These are phyloP conservation scores for Anomalospiza imberbis DNA, from an alignment of 2,797 vertebrate genomes.

Conservation along the genomic window DNA sequence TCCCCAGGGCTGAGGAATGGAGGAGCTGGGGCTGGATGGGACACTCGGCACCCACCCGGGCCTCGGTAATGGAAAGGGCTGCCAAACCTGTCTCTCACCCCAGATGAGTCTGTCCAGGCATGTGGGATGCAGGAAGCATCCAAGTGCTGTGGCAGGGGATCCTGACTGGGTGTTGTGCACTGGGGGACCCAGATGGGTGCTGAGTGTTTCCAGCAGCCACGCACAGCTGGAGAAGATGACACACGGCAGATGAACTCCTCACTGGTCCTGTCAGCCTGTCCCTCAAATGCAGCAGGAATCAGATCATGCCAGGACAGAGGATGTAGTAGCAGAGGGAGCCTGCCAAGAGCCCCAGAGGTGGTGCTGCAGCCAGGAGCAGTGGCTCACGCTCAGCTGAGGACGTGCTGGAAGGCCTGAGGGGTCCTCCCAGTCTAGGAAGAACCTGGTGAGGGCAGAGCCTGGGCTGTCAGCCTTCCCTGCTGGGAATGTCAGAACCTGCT, in stretches of 20 bases:
- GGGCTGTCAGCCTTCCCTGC: neutral
- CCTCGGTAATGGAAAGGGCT: neutral
- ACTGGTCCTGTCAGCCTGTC: neutral
- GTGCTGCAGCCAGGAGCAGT: neutral
- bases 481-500: neutral
- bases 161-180: neutral
- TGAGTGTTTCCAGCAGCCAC: neutral
- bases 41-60: rapidly evolving
- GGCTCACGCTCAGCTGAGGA: neutral
- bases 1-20: neutral
- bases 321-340: neutral
- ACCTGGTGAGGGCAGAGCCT: neutral
- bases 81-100: neutral
- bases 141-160: neutral
- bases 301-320: neutral
- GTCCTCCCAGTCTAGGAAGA: rapidly evolving
- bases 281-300: neutral
- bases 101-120: neutral
- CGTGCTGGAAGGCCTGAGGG: rapidly evolving
- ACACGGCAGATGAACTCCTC: neutral
- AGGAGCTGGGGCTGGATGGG: neutral
- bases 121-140: neutral
- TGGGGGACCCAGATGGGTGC: neutral
- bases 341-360: neutral
- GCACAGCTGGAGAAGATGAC: neutral